Conservation (phyloP, 2,888 invertebrate species). For the Aleiodes leptofemur region DNA sequence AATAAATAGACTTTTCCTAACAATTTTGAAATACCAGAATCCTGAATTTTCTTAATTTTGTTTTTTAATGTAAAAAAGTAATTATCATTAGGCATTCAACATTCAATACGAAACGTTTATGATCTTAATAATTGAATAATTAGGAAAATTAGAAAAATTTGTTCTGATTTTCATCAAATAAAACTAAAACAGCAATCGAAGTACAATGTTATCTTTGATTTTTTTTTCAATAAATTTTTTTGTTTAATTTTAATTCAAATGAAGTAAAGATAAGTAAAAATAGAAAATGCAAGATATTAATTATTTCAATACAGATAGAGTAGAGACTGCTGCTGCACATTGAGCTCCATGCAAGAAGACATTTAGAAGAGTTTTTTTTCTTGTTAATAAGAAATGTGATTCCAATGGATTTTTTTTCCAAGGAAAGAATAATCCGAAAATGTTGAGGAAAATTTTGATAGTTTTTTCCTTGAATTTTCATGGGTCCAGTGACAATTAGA, state of each 20-base stretch:
- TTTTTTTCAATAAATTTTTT: neutral
- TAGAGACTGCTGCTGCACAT: slow-evolving; percentile 73
- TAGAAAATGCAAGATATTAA: neutral
- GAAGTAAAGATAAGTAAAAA: neutral
- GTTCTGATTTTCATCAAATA: neutral
- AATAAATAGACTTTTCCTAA: slow-evolving; percentile 52
- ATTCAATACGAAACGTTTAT: slow-evolving; percentile 67
- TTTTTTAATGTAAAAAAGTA: slow-evolving; percentile 49
- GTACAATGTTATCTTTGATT: slow-evolving; percentile 18
- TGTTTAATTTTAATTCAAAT: neutral
- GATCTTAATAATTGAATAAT: slow-evolving; percentile 24
- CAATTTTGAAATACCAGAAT: slow-evolving; percentile 46
- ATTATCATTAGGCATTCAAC: slow-evolving; percentile 69
- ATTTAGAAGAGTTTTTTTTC: slow-evolving; percentile 69
- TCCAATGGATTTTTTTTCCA: no score
- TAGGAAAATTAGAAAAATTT: slow-evolving; percentile 42
- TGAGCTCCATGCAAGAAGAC: slow-evolving; percentile 75
- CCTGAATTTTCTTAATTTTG: slow-evolving; percentile 24
- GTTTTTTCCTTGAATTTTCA: no score
- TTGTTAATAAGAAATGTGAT: no score
- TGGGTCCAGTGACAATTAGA: no score
- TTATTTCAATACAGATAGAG: slow-evolving; percentile 39
- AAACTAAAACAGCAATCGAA: slow-evolving; percentile 18
- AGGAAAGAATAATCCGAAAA: no score
- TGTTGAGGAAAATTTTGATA: no score